Evolutionary conservation across 2,797 vertebrate genomes (phyloP).

Genomic region (Clarias fuscus): DNA sequence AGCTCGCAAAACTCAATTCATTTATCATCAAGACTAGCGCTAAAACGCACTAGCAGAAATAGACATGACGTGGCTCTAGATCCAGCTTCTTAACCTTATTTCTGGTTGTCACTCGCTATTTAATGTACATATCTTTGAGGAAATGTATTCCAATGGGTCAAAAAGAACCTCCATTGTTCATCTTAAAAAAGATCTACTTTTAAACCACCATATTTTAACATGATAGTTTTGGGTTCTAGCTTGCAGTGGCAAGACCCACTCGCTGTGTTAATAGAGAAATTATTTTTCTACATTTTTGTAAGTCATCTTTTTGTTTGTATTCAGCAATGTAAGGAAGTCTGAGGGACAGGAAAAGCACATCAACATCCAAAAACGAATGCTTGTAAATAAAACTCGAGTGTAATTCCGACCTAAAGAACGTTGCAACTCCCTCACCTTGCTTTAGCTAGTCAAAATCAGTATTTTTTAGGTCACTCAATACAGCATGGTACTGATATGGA

Average conservation of each 20-base stretch:
- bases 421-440: not conserved
- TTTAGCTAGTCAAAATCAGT: not conserved
- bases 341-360: not conserved
- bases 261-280: constrained; percentile 67
- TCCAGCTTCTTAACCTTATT: not conserved
- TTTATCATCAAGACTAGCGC: not conserved
- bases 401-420: not conserved
- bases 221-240: constrained; percentile 24
- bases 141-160: not conserved
- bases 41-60: not conserved
- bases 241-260: constrained; percentile 59
- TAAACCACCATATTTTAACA: not conserved
- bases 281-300: constrained; percentile 79
- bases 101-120: not conserved
- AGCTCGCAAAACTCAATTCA: not conserved
- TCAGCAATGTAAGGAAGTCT: constrained; percentile 33
- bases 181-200: not conserved
- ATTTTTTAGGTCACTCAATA: not conserved
- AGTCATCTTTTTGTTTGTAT: constrained; percentile 49
- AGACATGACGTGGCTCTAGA: not conserved
- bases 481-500: not conserved
- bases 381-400: not conserved
- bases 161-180: not conserved
- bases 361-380: not conserved
- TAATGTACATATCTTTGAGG: not conserved